Evolutionary conservation across 2,797 vertebrate genomes (phyloP), one percentile per base, ranked within the genome.

Genomic region (Fundulus diaphanus): DNA sequence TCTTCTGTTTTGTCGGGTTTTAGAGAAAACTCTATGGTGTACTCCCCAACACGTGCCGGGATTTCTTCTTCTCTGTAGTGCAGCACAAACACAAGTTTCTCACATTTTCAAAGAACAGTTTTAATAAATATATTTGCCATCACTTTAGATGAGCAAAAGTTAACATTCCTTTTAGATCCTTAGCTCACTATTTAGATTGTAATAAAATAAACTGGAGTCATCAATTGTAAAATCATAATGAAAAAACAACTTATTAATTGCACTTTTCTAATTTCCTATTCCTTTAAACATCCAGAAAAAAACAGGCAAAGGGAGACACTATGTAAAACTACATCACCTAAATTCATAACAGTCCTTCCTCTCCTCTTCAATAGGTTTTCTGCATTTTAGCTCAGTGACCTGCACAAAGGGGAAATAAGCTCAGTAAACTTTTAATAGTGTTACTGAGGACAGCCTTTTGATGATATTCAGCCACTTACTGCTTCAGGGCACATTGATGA

Each of bases 331-430:
- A 46, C 61, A 61, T 82, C 95, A 99, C 97, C 97, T 98, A 94
- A 99, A 98, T 88, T 96, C 94, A 91, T 97, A 97, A 82, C 95
- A 92, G 85, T 93, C 92, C 0, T 95, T 95, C 22, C 90, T 96
- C 67, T 97, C 96, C 74, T 91, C 92, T 75, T 93, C 92, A 82
- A 94, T 95, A 68, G 95, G 94, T 91, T 96, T 97, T 89, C 91
- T 96, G 86, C 97, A 97, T 87, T 90, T 95, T 81, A 97, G 93
- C 1, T 87, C 86, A 48, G 88, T 85, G 77, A 90, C 80, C 98
- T 99, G 78, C 44, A 92, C 16, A 85, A 84, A 51, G 81, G 35
- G 85, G 31, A 29, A 1, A 11, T 8, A 54, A 27, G 13, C 40
- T 24, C 18, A 46, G 20, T 15, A 79, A 75, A 48, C 1, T 46